A percentile compares a stretch with the other conserved stretches of the same genome.
Evolutionary conservation across 2,797 vertebrate species (phyloP).

Genomic region (Neostethus bicornis): DNA sequence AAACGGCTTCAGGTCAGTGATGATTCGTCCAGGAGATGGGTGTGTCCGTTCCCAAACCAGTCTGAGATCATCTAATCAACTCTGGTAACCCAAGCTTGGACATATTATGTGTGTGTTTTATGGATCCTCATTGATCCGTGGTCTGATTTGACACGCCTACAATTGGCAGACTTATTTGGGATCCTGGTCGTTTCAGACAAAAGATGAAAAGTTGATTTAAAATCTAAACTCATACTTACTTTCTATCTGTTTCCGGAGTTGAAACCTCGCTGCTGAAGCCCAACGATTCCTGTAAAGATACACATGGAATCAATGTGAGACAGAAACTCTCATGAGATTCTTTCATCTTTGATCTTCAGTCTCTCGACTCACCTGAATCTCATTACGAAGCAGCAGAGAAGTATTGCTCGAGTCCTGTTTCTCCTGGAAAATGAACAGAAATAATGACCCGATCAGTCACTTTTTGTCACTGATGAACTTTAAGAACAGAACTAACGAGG

Average conservation of each 20-base stretch:
- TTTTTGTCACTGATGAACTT: constrained; percentile 7
- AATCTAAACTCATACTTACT: too few species aligned
- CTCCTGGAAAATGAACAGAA: constrained; percentile 79
- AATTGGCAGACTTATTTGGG: too few species aligned
- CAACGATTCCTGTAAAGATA: constrained; percentile 86
- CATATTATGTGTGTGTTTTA: too few species aligned
- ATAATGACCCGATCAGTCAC: constrained; percentile 17
- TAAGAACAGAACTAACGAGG: not conserved
- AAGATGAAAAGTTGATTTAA: too few species aligned
- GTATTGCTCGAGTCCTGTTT: constrained; percentile 87
- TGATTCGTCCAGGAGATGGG: not conserved
- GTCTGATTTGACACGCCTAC: too few species aligned
- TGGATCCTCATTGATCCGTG: too few species aligned
- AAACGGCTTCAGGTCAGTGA: not conserved
- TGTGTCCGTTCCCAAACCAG: not conserved
- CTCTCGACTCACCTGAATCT: constrained; percentile 88
- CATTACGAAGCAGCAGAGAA: constrained; percentile 90
- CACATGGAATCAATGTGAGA: constrained; percentile 15
- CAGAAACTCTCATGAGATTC: not conserved
- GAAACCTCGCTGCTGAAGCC: constrained; percentile 91
- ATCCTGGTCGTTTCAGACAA: too few species aligned
- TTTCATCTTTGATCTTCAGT: not conserved
- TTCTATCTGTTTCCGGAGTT: constrained; percentile 95
- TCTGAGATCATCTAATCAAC: too few species aligned
- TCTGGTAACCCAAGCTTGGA: too few species aligned